Evolutionary conservation across 2,113 vertebrate species (phyloP), one percentile per base, ranked within the genome.

Genomic region (Butorides virescens): DNA sequence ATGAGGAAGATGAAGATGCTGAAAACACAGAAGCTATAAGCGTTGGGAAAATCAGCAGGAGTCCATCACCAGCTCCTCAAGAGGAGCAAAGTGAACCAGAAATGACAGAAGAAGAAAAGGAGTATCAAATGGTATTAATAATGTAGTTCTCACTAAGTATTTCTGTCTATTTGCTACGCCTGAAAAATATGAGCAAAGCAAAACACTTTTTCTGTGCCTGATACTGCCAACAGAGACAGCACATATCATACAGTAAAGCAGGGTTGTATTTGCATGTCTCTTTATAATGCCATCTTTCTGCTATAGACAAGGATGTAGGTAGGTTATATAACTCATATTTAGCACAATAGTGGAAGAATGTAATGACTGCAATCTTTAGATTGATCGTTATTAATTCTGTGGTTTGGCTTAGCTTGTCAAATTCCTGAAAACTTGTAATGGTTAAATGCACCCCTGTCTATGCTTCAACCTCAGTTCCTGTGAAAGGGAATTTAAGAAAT

Each of bases 101-200:
- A 98, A 99, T 99, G 99, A 99, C 99, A 9, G 99, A 99, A 72
- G 99, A 99, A 97, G 99, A 99, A 97, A 98, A 98, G 86, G 99
- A 99, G n/a, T 99, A 99, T 98, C 99, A 99, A 96, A 98, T 99
- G 99, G 99, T 99, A 97, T 86, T 98, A 97, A 36, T 80, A 52
- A 88, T 61, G 13, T 72, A 72, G 84, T 90, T 96, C 46, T 78
- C 13, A 44, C 14, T 37, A 61, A 84, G 18, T 67, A 13, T 68
- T 92, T 84, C n/a, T 79, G 29, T 61, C 56, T 65, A 6, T 61
- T 62, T 93, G 56, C 14, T 50, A 50, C 13, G 13, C 49, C 49
- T 25, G 22, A 50, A 50, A 50, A 50, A 50, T 25, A 50, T 50
- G 49, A 25, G 53, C 70, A 37, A 66, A 84, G 15, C 68, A 39